Conservation (phyloP, 2,113 vertebrate species). For the Callithrix jacchus region DNA sequence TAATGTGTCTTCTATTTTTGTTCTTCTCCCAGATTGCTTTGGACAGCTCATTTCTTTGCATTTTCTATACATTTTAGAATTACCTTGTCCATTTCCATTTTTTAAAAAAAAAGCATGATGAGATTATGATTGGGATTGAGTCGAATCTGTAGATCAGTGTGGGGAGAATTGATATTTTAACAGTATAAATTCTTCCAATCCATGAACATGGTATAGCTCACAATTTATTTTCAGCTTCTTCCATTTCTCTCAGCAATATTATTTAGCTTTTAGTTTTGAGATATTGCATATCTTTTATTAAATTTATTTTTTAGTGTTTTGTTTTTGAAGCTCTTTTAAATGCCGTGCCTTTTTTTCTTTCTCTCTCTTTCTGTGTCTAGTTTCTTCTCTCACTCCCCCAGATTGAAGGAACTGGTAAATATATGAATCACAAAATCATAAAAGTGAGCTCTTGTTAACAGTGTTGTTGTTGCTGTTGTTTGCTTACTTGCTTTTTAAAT, state of each 20-base stretch:
- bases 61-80: slow-evolving; percentile 30
- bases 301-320: not conserved
- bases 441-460: not conserved
- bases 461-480: too few relatives aligned
- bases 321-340: not conserved
- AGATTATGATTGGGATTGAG: not conserved
- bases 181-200: not conserved
- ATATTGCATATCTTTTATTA: not conserved
- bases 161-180: not conserved
- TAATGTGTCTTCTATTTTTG: not conserved
- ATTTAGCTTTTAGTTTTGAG: not conserved
- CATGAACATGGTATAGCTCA: not conserved
- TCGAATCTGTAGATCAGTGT: not conserved
- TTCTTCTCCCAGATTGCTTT: slow-evolving; percentile 3
- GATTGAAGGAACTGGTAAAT: not conserved
- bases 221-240: not conserved
- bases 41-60: not conserved
- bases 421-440: not conserved
- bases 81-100: not conserved
- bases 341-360: not conserved
- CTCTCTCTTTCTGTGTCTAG: not conserved
- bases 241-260: slow-evolving; percentile 3
- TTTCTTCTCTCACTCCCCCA: not conserved
- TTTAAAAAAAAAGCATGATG: not conserved
- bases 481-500: not conserved